phyloP scores from a whole-genome alignment of 2,888 invertebrate species.

The Cantharis lateralis region DNA sequence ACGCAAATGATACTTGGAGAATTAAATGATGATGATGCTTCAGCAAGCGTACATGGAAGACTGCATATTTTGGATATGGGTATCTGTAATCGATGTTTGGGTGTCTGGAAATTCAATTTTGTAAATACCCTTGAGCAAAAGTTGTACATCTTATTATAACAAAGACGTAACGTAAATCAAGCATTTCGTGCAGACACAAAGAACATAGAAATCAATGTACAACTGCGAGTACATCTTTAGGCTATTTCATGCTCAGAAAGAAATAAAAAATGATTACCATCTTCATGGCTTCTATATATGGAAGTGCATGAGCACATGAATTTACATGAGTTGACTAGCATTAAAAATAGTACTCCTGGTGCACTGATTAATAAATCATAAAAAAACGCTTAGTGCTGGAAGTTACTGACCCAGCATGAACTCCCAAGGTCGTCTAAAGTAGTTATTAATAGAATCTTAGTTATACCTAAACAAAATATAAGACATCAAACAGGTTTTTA shows the following conservation, averaged over 20 bases:
- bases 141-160: background rate
- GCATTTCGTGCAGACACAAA: background rate
- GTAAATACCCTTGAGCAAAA: background rate
- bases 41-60: no score
- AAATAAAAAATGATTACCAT: background rate
- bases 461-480: constrained; percentile 30
- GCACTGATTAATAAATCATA: constrained; percentile 24
- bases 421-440: constrained; percentile 36
- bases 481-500: constrained; percentile 24
- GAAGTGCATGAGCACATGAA: constrained; percentile 3
- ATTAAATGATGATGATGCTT: no score
- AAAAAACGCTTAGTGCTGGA: constrained; percentile 17
- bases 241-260: background rate
- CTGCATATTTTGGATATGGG: no score
- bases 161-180: background rate
- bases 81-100: background rate
- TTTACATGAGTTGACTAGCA: background rate
- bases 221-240: background rate
- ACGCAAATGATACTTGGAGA: no score
- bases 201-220: background rate
- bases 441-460: constrained; percentile 36
- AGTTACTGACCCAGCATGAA: constrained; percentile 36
- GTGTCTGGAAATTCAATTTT: background rate
- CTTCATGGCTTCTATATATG: background rate
- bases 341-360: constrained; percentile 9